Evolutionary conservation across 2,888 invertebrate species (phyloP).

Genomic region (Drosophila anceps): DNA sequence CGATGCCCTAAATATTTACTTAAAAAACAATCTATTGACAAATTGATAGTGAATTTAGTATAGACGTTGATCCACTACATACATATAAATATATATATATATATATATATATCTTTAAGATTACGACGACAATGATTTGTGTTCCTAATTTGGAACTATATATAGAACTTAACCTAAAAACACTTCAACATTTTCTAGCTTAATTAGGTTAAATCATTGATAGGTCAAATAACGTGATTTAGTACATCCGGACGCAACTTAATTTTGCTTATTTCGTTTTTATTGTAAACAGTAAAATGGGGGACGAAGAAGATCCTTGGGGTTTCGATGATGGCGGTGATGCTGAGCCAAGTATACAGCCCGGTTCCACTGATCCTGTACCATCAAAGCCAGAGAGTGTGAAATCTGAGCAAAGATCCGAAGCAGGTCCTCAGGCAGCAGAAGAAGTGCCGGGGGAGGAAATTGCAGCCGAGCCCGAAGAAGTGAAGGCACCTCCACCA

Average conservation of each 20-base stretch:
- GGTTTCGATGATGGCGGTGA: constrained; percentile 86
- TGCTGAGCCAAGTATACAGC: constrained; percentile 47
- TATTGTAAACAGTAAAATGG: constrained; percentile 72
- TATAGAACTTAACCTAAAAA: constrained; percentile 2
- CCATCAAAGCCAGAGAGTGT: constrained; percentile 84
- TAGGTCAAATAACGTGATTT: not conserved
- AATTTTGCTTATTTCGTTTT: not conserved
- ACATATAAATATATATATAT: not conserved
- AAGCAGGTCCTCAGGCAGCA: constrained; percentile 19
- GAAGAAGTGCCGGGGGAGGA: constrained; percentile 48
- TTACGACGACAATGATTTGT: constrained; percentile 16
- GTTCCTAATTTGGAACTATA: constrained; percentile 3
- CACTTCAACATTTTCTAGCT: not conserved
- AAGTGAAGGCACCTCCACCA: constrained; percentile 86
- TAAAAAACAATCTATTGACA: not conserved
- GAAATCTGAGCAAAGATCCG: constrained; percentile 66
- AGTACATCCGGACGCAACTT: not conserved
- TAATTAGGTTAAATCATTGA: constrained; percentile 10
- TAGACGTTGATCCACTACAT: constrained; percentile 10
- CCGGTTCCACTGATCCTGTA: constrained; percentile 60
- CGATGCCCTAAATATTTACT: constrained; percentile 17
- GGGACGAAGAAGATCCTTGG: constrained; percentile 87
- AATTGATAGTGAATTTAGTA: constrained; percentile 1
- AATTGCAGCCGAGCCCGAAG: constrained; percentile 84
- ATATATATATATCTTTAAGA: constrained; percentile 15